Evolutionary conservation across 2,113 vertebrate species (phyloP), one percentile per base, ranked within the genome.

Genomic region (Gobiocypris rarus): DNA sequence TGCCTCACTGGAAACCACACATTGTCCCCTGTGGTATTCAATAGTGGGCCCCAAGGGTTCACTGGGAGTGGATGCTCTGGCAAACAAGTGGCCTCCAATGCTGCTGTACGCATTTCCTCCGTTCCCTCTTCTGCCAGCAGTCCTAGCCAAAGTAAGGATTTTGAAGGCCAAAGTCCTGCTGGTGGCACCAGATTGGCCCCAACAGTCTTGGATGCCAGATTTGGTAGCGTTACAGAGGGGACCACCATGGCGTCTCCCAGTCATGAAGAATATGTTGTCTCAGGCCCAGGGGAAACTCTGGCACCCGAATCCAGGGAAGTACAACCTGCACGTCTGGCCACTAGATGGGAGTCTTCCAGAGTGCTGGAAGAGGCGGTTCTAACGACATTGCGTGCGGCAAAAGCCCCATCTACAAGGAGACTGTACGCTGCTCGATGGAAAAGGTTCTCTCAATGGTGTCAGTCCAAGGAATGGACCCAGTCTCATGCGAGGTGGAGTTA

Each of bases 241-340:
- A n/a, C n/a, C n/a, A n/a, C n/a, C n/a, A 41, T 41, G 67, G 67
- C n/a, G 67, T 70, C 67, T 70, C 38, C 67, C 67, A 70, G 67
- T 41, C 31, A 70, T 34, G 1, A 9, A 9, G 8, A 1, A 43
- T 9, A 43, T 43, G 41, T 9, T 43, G 41, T 43, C 41, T 10
- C 9, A 43, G 41, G 41, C 41, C 41, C 41, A 43, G 41, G 9
- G 41, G 9, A 43, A 43, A 43, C 41, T 43, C 41, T 43, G 41
- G 41, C 41, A 43, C n/a, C 41, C 1, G 41, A 9, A 43, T 10
- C n/a, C n/a, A n/a, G n/a, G n/a, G n/a, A n/a, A n/a, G n/a, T n/a
- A n/a, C n/a, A n/a, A n/a, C n/a, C n/a, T 43, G 9, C 41, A 43
- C 5, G 41, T 43, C n/a, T 43, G 41, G 41, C 8, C 41, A 43